Conservation (phyloP, 2,113 vertebrate species). For the Chloropsis cyanopogon region DNA sequence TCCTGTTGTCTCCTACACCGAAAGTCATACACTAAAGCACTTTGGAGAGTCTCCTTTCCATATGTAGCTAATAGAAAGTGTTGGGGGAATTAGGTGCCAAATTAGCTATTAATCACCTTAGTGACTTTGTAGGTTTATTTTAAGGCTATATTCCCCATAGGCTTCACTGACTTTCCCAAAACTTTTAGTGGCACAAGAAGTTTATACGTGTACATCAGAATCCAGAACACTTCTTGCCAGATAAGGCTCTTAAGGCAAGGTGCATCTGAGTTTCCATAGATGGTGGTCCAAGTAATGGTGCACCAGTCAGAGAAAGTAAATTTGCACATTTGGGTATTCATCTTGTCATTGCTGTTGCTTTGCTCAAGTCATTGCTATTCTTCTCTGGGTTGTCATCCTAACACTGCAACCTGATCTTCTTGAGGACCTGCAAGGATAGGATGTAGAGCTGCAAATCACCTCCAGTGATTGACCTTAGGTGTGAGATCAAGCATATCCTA, state of each 20-base stretch:
- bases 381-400: background rate
- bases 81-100: background rate
- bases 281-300: background rate
- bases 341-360: background rate
- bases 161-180: background rate
- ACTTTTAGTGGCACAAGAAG: background rate
- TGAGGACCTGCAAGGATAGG: background rate
- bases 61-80: background rate
- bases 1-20: background rate
- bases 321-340: background rate
- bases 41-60: background rate
- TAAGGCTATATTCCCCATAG: background rate
- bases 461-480: background rate
- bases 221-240: background rate
- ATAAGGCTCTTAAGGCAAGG: background rate
- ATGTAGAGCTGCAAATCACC: background rate
- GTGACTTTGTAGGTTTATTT: background rate
- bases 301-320: background rate
- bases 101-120: background rate
- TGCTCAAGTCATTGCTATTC: background rate
- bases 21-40: background rate
- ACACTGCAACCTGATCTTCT: background rate
- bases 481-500: background rate
- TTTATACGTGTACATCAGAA: background rate
- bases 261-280: rapidly evolving